Percentiles rank a stretch among this genome's conserved stretches.
phyloP scores from a whole-genome alignment of 2,888 invertebrate species.

The Erynnis tages region DNA sequence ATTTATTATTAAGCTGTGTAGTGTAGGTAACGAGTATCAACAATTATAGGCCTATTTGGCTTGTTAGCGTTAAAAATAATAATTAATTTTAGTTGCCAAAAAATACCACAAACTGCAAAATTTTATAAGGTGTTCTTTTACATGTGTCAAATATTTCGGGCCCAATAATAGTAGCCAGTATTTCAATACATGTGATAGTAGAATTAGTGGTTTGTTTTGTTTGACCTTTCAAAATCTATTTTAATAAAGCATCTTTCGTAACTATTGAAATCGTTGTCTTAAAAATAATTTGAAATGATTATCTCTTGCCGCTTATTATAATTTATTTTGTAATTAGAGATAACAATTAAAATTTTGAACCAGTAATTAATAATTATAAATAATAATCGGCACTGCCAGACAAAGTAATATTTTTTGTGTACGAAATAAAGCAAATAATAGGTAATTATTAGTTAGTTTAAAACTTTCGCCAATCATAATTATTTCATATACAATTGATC shows the following conservation, averaged over 20 bases:
- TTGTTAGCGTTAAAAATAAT: too few species aligned
- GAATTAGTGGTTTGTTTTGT: constrained; percentile 43
- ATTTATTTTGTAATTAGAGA: too few species aligned
- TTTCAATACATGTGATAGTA: constrained; percentile 79
- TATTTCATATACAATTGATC: background rate
- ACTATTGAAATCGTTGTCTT: background rate
- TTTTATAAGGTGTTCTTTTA: too few species aligned
- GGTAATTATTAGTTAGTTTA: too few species aligned
- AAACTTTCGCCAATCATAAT: background rate
- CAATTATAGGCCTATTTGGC: too few species aligned
- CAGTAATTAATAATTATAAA: constrained; percentile 24
- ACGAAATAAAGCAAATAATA: background rate
- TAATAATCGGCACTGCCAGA: constrained; percentile 55
- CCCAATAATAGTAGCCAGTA: constrained; percentile 73
- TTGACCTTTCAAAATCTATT: constrained; percentile 40
- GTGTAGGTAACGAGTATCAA: too few species aligned
- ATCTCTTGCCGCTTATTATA: constrained; percentile 17
- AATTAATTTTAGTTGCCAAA: too few species aligned
- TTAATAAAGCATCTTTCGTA: background rate
- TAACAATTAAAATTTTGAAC: too few species aligned
- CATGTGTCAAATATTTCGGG: too few species aligned
- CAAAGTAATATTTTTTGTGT: constrained; percentile 36
- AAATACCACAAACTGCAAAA: too few species aligned
- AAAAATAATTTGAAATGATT: background rate
- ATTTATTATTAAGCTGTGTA: too few species aligned